Evolutionary conservation across 2,888 invertebrate genomes (phyloP).

Genomic region (Rutpela maculata): DNA sequence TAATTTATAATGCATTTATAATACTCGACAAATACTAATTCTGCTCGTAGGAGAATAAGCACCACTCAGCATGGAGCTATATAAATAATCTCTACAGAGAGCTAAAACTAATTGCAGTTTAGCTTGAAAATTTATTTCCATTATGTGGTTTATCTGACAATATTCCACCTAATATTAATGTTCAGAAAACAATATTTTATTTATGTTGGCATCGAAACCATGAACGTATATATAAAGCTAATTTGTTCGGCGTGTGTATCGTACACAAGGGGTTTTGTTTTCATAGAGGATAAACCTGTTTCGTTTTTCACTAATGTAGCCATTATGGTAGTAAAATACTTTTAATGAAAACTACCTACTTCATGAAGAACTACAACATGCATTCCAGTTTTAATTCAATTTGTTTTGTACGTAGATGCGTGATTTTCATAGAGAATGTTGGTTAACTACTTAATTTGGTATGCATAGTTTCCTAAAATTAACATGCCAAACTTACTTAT

Average conservation of each 20-base stretch:
- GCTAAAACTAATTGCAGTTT: slow-evolving; percentile 14
- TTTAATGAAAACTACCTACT: neutral
- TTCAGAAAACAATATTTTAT: slow-evolving; percentile 18
- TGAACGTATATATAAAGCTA: slow-evolving; percentile 4
- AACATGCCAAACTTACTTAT: no score
- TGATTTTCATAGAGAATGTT: neutral
- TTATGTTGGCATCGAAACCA: slow-evolving; percentile 1
- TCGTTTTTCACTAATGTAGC: slow-evolving; percentile 7
- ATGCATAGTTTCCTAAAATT: neutral
- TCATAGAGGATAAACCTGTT: neutral
- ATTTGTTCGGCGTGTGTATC: slow-evolving; percentile 4
- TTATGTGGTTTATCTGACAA: slow-evolving; percentile 20
- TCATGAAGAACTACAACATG: neutral
- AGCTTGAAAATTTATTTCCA: slow-evolving; percentile 1
- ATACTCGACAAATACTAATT: neutral
- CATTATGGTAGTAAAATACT: neutral
- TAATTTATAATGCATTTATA: slow-evolving; percentile 4
- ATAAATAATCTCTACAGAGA: slow-evolving; percentile 3
- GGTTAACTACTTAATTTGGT: neutral
- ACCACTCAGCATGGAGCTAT: neutral
- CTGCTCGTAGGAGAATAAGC: neutral
- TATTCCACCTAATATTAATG: slow-evolving; percentile 10
- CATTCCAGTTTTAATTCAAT: neutral
- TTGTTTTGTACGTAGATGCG: neutral
- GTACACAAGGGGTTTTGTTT: slow-evolving; percentile 2